Evolutionary conservation across 1,140 invertebrate genomes (phyloP).

Genomic region (Drosophila tropicalis): DNA sequence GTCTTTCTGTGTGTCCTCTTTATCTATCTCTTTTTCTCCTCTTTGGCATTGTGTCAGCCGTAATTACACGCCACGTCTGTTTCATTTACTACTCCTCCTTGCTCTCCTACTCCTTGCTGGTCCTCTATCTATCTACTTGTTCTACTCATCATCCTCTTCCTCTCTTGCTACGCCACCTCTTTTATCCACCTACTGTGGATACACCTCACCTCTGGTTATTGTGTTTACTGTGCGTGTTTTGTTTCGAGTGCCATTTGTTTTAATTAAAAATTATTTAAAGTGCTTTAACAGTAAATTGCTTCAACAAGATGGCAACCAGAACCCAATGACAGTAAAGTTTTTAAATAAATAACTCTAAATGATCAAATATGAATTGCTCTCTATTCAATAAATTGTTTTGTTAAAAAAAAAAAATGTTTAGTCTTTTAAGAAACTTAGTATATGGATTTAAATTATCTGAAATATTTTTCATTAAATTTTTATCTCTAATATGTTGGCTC

Average conservation of each 20-base stretch:
- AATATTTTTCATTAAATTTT: too few relatives aligned
- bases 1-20: not conserved
- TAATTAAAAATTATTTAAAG: conserved; percentile 81
- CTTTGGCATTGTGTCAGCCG: conserved; percentile 32
- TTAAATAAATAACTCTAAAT: not conserved
- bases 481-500: too few relatives aligned
- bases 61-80: conserved; percentile 60
- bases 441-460: too few relatives aligned
- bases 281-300: conserved; percentile 31
- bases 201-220: conserved; percentile 26
- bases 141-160: conserved; percentile 6
- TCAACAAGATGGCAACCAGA: not conserved
- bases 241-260: conserved; percentile 76
- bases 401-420: too few relatives aligned
- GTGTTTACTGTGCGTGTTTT: conserved; percentile 70
- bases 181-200: not conserved
- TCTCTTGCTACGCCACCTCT: not conserved
- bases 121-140: not conserved
- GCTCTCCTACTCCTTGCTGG: not conserved
- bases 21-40: not conserved
- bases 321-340: conserved; percentile 14
- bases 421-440: too few relatives aligned
- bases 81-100: conserved; percentile 35
- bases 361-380: not conserved
- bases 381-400: not conserved